Conservation (phyloP, 2,797 vertebrate species). For the Enteromius thamalakanensis region DNA sequence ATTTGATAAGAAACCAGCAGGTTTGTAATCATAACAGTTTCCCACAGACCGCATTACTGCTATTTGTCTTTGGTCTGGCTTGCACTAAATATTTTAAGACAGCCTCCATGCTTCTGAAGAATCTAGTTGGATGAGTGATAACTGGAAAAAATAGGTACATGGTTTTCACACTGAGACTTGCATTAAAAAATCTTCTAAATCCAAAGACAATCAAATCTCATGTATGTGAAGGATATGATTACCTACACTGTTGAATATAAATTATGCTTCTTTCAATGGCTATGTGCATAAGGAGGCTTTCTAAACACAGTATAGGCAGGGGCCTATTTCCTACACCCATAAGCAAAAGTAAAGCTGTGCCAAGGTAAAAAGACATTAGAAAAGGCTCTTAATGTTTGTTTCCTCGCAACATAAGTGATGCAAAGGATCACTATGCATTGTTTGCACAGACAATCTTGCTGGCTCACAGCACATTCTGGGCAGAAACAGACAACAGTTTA, state of each 20-base stretch:
- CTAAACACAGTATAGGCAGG: constrained; percentile 37
- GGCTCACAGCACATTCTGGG: background rate
- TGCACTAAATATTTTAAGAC: constrained; percentile 19
- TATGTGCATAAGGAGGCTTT: constrained; percentile 27
- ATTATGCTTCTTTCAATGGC: constrained; percentile 27
- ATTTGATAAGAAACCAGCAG: constrained; percentile 6
- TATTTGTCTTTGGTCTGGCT: constrained; percentile 23
- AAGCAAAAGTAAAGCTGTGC: constrained; percentile 12
- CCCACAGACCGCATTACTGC: background rate
- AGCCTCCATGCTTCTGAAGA: constrained; percentile 6
- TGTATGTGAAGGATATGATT: constrained; percentile 18
- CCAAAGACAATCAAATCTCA: background rate
- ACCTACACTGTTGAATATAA: constrained; percentile 22
- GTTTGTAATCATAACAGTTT: background rate
- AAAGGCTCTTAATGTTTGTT: background rate
- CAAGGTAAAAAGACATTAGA: constrained; percentile 45
- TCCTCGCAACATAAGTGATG: constrained; percentile 4
- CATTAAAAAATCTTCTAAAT: background rate
- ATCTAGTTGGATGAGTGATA: background rate
- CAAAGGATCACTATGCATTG: background rate
- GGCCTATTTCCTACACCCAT: background rate
- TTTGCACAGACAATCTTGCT: background rate
- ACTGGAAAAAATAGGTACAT: background rate
- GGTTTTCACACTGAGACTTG: background rate
- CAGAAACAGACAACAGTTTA: background rate